Evolutionary conservation across 2,888 invertebrate genomes (phyloP).

Genomic region (Sinopyrophorus schimmeli): DNA sequence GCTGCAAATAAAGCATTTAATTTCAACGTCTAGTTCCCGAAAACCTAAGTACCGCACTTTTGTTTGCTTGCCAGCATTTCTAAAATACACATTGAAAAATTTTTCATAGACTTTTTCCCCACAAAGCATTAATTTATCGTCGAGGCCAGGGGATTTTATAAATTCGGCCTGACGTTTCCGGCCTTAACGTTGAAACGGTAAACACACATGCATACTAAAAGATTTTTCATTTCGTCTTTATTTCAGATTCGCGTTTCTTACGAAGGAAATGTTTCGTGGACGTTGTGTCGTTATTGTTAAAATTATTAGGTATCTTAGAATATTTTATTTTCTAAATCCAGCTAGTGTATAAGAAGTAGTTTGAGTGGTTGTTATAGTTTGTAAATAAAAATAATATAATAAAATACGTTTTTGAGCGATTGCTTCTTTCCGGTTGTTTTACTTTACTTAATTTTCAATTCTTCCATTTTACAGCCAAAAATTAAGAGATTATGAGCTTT

Average conservation of each 20-base stretch:
- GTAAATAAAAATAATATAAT: too few relatives aligned
- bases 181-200: constrained; percentile 21
- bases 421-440: too few relatives aligned
- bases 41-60: constrained; percentile 15
- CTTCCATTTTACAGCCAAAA: too few relatives aligned
- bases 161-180: constrained; percentile 20
- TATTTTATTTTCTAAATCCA: too few relatives aligned
- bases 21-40: constrained; percentile 15
- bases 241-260: constrained; percentile 5
- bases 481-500: too few relatives aligned
- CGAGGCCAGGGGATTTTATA: constrained; percentile 18
- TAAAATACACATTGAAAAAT: constrained; percentile 10
- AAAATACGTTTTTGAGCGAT: too few relatives aligned
- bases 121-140: constrained; percentile 22
- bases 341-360: too few relatives aligned
- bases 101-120: constrained; percentile 15
- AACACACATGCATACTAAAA: constrained; percentile 21
- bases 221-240: constrained; percentile 14
- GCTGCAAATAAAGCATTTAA: constrained; percentile 26
- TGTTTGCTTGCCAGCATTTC: constrained; percentile 7
- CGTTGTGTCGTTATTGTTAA: too few relatives aligned
- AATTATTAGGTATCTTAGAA: too few relatives aligned
- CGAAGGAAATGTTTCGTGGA: not conserved
- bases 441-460: too few relatives aligned
- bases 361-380: too few relatives aligned